phyloP scores from a whole-genome alignment of 2,113 vertebrate species.

The pig (Sus scrofa) region T2T-Sscrofa CM000814.6:72370501-72371000 shows the following conservation, averaged over 20 bases:
- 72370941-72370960: not conserved
- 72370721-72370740: not conserved
- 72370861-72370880: not conserved
- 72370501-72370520: too few relatives aligned
- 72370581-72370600: too few relatives aligned
- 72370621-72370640: too few relatives aligned
- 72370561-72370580: too few relatives aligned
- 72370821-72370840: not conserved
- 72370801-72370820: not conserved
- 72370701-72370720: constrained; percentile 25
- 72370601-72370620: too few relatives aligned
- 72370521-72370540: too few relatives aligned
- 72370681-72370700: too few relatives aligned
- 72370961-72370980: not conserved
- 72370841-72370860: not conserved
- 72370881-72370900: not conserved
- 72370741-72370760: constrained; percentile 5
- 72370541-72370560: too few relatives aligned
- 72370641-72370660: too few relatives aligned
- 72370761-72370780: not conserved
- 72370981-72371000: not conserved
- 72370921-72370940: not conserved
- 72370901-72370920: not conserved
- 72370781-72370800: not conserved
- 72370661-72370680: too few relatives aligned